Evolutionary conservation across 2,888 invertebrate species (phyloP).

Genomic region (Gortyna flavago): DNA sequence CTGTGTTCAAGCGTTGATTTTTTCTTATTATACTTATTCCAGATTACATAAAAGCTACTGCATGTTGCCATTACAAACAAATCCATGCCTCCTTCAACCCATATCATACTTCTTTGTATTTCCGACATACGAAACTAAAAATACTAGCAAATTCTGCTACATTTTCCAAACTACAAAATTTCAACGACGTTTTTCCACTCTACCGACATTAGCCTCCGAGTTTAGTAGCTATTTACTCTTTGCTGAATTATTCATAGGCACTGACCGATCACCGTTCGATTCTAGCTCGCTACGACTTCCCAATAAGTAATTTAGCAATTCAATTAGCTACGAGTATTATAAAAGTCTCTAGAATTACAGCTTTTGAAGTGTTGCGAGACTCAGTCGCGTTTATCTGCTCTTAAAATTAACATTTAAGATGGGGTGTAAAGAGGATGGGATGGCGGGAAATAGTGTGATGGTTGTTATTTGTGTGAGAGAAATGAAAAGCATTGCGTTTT

Average conservation of each 20-base stretch:
- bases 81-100: conserved; percentile 5
- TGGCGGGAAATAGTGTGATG: background rate
- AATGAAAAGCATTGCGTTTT: background rate
- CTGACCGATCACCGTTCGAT: conserved; percentile 74
- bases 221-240: conserved; percentile 63
- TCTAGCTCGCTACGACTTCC: conserved; percentile 63
- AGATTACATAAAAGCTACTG: background rate
- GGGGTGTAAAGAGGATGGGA: conserved; percentile 1
- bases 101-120: conserved; percentile 1
- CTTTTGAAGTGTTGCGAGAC: conserved; percentile 62
- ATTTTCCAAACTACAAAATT: conserved; percentile 39
- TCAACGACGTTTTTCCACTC: conserved; percentile 55
- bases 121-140: conserved; percentile 33
- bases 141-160: conserved; percentile 39
- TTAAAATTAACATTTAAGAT: conserved; percentile 58
- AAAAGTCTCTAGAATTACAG: conserved; percentile 66
- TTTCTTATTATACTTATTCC: background rate
- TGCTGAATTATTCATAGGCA: conserved; percentile 75
- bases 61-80: background rate
- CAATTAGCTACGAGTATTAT: conserved; percentile 74
- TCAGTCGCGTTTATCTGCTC: conserved; percentile 61
- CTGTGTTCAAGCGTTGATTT: background rate
- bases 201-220: conserved; percentile 42
- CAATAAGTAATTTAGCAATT: conserved; percentile 77
- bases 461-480: background rate